Evolutionary conservation across 2,797 vertebrate species (phyloP).

Genomic region (Danio aesculapii): DNA sequence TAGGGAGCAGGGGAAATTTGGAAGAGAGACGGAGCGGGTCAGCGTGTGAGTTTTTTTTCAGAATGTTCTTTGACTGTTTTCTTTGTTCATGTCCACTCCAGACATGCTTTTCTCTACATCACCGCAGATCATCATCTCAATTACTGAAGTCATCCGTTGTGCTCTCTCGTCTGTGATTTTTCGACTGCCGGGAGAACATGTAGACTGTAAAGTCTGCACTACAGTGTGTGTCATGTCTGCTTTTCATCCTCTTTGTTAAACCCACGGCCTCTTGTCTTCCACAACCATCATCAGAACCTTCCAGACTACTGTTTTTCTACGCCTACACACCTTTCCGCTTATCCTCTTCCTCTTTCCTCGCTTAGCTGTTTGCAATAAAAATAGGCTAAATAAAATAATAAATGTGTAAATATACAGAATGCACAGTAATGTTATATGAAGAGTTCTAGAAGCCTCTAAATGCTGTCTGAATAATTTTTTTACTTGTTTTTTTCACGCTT

Average conservation of each 20-base stretch:
- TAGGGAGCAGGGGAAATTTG: not conserved
- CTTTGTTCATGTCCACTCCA: not conserved
- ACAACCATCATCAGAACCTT: slow-evolving; percentile 32
- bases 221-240: slow-evolving; percentile 27
- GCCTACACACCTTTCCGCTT: not conserved
- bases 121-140: slow-evolving; percentile 58
- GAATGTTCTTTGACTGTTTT: slow-evolving; percentile 40
- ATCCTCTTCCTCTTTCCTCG: slow-evolving; percentile 12
- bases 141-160: slow-evolving; percentile 46
- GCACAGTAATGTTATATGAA: no score
- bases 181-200: slow-evolving; percentile 4
- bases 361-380: not conserved
- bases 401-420: not conserved
- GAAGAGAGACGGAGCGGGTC: slow-evolving; percentile 16
- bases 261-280: slow-evolving; percentile 28
- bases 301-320: slow-evolving; percentile 18
- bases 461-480: no score
- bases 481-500: no score
- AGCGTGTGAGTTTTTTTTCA: slow-evolving; percentile 44
- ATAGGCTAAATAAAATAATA: not conserved
- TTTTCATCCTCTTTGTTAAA: slow-evolving; percentile 41
- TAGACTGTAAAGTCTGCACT: slow-evolving; percentile 36
- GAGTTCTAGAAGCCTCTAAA: no score
- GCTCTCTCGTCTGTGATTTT: slow-evolving; percentile 34
- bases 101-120: slow-evolving; percentile 49